Evolutionary conservation across 2,888 invertebrate genomes (phyloP).

Genomic region (Suillia variegata): DNA sequence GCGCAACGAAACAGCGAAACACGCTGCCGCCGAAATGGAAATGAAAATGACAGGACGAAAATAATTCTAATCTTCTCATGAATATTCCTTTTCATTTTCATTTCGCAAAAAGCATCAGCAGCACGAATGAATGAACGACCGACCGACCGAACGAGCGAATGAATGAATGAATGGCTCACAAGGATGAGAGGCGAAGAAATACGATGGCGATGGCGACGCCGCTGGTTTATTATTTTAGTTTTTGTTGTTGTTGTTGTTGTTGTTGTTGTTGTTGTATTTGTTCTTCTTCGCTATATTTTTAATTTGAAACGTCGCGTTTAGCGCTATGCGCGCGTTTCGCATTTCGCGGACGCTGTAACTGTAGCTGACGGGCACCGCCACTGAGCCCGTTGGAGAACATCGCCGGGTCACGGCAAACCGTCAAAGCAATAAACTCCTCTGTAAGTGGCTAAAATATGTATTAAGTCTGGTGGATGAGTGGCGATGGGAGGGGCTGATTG

Average conservation of each 20-base stretch:
- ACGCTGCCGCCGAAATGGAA: slow-evolving; percentile 30
- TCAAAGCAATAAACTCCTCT: neutral
- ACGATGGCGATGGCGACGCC: slow-evolving; percentile 23
- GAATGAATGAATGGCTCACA: too few relatives aligned
- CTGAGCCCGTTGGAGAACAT: neutral
- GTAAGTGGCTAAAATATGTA: neutral
- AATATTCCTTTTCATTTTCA: slow-evolving; percentile 60
- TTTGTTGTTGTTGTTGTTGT: too few relatives aligned
- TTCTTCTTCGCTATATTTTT: too few relatives aligned
- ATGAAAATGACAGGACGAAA: slow-evolving; percentile 53
- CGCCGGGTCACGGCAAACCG: neutral
- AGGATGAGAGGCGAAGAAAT: slow-evolving; percentile 36
- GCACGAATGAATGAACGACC: neutral
- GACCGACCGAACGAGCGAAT: too few relatives aligned
- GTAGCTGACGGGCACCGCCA: neutral
- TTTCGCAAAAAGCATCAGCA: slow-evolving; percentile 47
- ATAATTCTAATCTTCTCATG: slow-evolving; percentile 61
- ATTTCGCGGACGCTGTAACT: too few relatives aligned
- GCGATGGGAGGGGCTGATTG: neutral
- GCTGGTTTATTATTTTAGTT: slow-evolving; percentile 2
- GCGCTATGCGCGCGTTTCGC: too few relatives aligned
- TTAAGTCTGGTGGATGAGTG: neutral
- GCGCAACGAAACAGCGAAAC: slow-evolving; percentile 28
- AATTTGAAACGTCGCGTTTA: too few relatives aligned
- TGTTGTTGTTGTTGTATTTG: too few relatives aligned